Evolutionary conservation across 2,888 invertebrate species (phyloP).

Genomic region (Scaptodrosophila latifasciaeformis): DNA sequence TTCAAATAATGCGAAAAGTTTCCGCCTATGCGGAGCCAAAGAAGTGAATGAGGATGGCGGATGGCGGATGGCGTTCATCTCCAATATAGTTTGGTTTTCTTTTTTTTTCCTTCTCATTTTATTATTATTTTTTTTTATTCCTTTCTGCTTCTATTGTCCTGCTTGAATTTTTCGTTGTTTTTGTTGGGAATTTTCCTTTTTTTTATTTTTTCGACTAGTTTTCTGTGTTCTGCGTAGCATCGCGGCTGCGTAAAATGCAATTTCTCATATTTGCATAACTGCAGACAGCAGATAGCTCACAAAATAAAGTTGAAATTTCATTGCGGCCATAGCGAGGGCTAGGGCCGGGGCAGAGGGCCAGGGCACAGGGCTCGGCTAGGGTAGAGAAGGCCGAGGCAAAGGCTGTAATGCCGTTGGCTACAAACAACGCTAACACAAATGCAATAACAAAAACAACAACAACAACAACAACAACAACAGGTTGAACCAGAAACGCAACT

Average conservation of each 20-base stretch:
- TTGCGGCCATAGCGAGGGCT: slow-evolving; percentile 35
- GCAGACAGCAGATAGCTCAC: slow-evolving; percentile 63
- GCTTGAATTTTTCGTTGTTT: slow-evolving; percentile 27
- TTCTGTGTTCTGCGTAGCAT: too few relatives aligned
- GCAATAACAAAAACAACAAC: too few relatives aligned
- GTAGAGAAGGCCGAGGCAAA: too few relatives aligned
- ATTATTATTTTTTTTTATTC: too few relatives aligned
- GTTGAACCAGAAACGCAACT: slow-evolving; percentile 50
- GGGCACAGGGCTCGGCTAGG: too few relatives aligned
- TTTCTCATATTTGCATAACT: slow-evolving; percentile 68
- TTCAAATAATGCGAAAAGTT: slow-evolving; percentile 65
- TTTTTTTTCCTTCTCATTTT: too few relatives aligned
- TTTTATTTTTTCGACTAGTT: too few relatives aligned
- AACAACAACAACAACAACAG: slow-evolving; percentile 10
- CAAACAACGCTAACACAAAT: slow-evolving; percentile 5
- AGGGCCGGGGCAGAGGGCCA: too few relatives aligned
- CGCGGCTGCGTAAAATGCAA: slow-evolving; percentile 59
- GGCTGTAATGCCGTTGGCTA: too few relatives aligned
- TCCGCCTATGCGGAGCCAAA: slow-evolving; percentile 41
- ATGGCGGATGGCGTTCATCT: slow-evolving; percentile 22
- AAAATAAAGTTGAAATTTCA: slow-evolving; percentile 65
- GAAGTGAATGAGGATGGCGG: neutral
- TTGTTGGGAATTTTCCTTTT: too few relatives aligned
- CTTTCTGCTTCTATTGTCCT: slow-evolving; percentile 47
- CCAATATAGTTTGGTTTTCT: slow-evolving; percentile 58